Conservation (phyloP, 2,113 vertebrate genomes). For the Megaceryle maxima region DNA sequence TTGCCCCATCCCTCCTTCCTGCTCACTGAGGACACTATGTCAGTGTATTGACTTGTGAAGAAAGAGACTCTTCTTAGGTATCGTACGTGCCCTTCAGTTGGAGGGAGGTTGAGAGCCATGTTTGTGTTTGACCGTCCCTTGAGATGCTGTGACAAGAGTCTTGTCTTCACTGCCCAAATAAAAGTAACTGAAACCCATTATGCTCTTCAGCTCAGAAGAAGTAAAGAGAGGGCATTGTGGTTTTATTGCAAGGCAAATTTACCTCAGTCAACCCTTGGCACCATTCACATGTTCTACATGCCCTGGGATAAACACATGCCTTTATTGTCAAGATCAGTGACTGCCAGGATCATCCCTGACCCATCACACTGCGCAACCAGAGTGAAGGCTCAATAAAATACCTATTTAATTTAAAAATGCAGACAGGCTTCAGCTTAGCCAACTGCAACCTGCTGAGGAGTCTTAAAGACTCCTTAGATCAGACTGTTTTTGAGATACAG, state of each 20-base stretch:
- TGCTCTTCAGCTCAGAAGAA: not conserved
- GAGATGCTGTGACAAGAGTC: constrained; percentile 8
- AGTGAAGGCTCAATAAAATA: not conserved
- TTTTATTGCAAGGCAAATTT: not conserved
- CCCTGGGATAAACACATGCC: not conserved
- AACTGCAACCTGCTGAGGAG: not conserved
- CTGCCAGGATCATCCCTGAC: not conserved
- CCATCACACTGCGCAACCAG: not conserved
- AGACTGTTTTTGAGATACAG: not conserved
- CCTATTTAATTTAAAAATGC: not conserved
- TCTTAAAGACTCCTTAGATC: not conserved
- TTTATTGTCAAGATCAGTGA: not conserved
- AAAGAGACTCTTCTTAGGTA: constrained; percentile 46
- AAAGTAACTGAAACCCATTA: constrained; percentile 32
- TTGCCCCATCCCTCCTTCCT: constrained; percentile 47
- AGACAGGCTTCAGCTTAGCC: not conserved
- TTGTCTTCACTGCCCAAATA: constrained; percentile 14
- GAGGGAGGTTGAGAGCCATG: not conserved
- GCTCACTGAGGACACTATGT: constrained; percentile 43
- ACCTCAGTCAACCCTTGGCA: not conserved
- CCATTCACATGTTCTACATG: not conserved
- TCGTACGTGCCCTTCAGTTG: not conserved
- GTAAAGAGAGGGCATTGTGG: not conserved
- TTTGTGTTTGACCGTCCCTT: not conserved
- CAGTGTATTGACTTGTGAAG: constrained; percentile 32